Evolutionary conservation across 1,140 invertebrate species (phyloP).

Genomic region (Pollicipes pollicipes): DNA sequence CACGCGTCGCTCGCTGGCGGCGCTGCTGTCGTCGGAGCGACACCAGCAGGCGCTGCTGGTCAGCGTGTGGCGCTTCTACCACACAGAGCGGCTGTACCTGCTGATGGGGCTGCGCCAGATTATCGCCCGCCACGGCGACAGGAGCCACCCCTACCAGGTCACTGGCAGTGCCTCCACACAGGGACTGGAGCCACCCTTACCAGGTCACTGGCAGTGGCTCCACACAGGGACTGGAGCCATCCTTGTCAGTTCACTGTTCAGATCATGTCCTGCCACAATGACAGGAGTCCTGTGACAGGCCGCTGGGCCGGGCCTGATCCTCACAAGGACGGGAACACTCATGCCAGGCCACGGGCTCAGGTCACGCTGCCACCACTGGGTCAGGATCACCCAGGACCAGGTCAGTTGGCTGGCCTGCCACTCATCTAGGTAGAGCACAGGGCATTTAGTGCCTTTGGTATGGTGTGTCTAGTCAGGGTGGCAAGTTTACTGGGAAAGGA

Average conservation of each 20-base stretch:
- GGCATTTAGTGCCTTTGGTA: no score
- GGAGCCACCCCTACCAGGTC: background rate
- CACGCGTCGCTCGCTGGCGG: slow-evolving; percentile 9
- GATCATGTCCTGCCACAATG: no score
- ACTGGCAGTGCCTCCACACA: no score
- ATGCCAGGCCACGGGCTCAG: no score
- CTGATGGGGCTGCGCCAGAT: slow-evolving; percentile 13
- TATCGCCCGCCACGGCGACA: slow-evolving; percentile 1
- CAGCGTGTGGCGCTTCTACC: slow-evolving; percentile 16
- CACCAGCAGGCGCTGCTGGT: slow-evolving; percentile 12
- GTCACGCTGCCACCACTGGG: no score
- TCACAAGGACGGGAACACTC: background rate
- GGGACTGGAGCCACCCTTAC: background rate
- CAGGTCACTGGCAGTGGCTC: background rate
- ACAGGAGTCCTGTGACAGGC: no score
- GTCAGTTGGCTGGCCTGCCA: no score
- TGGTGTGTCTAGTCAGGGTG: no score
- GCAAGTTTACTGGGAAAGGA: no score
- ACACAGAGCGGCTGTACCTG: slow-evolving; percentile 12
- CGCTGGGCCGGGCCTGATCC: no score
- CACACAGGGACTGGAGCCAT: background rate
- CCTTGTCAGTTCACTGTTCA: background rate
- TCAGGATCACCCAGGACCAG: no score
- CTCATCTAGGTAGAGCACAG: no score
- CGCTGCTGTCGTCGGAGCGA: slow-evolving; percentile 8